Base-by-base conservation (phyloP, 2,797 vertebrate species). In the Corythornis leucogaster region DNA sequence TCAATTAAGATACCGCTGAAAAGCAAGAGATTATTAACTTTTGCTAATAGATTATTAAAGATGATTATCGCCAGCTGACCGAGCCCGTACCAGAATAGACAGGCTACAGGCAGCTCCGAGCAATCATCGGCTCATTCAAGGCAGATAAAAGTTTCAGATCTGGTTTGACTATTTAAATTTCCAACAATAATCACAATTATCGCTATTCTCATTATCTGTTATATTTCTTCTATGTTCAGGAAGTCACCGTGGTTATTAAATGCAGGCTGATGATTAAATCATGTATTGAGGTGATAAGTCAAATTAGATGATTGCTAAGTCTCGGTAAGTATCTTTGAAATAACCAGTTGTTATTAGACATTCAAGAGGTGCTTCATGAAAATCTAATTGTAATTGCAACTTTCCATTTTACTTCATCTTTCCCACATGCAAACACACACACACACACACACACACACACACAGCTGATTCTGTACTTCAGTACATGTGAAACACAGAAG, bases 21-120 rank as follows among this genome's bases (percentile, higher is more conserved):
- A 91, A 92, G 84, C 86, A 85, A 38, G 67, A 66, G 68, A 85
- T 85, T 53, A 95, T 93, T 89, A 94, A 92, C 86, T 93, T 77
- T 16, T 78, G 79, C 68, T 95, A 92, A 96, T 83, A 92, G 90
- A 94, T 94, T 94, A 95, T 90, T 96, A 89, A 93, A 95, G 93
- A 95, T 89, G 71, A 90, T 85, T 87, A 93, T 90, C 68, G 4
- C 75, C 92, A 93, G 76, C 92, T 89, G 90, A 95, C 88, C 61
- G 22, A 93, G 92, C 59, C 80, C 5, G 2, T 76, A 73, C 83
- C 83, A 68, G 79, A 93, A 90, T 24, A 95, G 90, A 79, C 61
- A 22, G 0, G 9, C 91, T 89, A 87, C 92, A 89, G 83, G 93
- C 91, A 91, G 79, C 91, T 87, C 90, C 7, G 71, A 82, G 92